These are phyloP conservation scores for Lacerta agilis DNA, from an alignment of 2,797 vertebrate genomes.

Conservation along the genomic window DNA sequence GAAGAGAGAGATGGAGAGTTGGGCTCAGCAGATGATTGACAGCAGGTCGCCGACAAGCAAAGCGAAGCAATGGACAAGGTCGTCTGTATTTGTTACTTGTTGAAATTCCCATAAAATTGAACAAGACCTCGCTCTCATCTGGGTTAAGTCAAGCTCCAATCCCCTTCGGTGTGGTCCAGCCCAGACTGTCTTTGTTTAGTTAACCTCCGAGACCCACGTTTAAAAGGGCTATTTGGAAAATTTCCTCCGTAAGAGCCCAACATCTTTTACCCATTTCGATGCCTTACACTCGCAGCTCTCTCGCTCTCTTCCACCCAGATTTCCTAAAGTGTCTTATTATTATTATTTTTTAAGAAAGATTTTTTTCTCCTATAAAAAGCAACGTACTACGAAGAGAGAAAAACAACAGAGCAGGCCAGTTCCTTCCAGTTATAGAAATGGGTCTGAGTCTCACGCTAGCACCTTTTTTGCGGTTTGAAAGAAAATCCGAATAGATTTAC, in stretches of 20 bases:
- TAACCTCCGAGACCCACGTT: conserved; percentile 90
- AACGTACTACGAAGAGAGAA: conserved; percentile 1
- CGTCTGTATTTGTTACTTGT: conserved; percentile 78
- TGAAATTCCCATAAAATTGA: conserved; percentile 88
- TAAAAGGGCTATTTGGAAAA: conserved; percentile 86
- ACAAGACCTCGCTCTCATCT: conserved; percentile 84
- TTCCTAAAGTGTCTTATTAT: background rate
- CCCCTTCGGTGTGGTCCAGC: conserved; percentile 92
- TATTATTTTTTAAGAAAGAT: background rate
- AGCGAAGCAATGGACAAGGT: conserved; percentile 55
- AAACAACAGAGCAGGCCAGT: background rate
- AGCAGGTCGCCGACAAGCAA: conserved; percentile 52
- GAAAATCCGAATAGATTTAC: background rate
- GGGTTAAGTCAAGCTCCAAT: conserved; percentile 83
- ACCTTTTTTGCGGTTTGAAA: background rate
- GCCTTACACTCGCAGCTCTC: conserved; percentile 55
- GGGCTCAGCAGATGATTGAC: conserved; percentile 70
- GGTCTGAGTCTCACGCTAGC: background rate
- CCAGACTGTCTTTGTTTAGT: conserved; percentile 91
- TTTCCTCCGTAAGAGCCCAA: conserved; percentile 77
- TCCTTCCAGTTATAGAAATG: conserved; percentile 24
- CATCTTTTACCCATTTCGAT: conserved; percentile 79
- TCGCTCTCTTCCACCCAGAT: background rate
- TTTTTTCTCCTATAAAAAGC: conserved; percentile 16
- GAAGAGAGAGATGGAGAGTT: background rate